Evolutionary conservation across 2,113 vertebrate species (phyloP), one percentile per base, ranked within the genome.

Genomic region (Poecile atricapillus): DNA sequence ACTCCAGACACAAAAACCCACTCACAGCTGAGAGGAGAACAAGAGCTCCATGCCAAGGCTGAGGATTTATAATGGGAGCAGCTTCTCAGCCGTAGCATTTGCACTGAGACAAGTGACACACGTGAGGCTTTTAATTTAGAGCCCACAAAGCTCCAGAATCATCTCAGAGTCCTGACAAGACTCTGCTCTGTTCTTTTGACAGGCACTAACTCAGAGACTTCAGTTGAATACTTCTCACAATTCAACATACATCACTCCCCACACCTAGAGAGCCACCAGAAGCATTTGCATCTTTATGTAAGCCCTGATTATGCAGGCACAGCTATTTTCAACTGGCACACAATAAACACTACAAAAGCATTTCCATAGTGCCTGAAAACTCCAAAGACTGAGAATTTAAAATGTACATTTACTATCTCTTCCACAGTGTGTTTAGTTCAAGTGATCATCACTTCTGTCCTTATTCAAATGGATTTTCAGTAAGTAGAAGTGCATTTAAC

Each of bases 251-350:
- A 47, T 41, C 87, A 60, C 43, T 88, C 63, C 73, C 90, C 73
- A 77, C 64, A 91, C 86, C 89, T 75, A 55, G 71, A 49, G 78
- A 43, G 55, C 58, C 68, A 95, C 60, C 60, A 88, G 80, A 11
- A 70, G 62, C 68, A 96, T 91, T 71, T 86, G 71, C 88, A 92
- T 91, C 87, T 64, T 94, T 90, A 94, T 75, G 23, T 89, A 93
- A 92, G 60, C 25, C 85, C 86, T 63, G 74, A 90, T 90, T 89
- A 93, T 70, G 79, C 75, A 96, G 67, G 82, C 62, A 52, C 58
- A 74, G 70, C 87, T 94, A 83, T 83, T 83, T 90, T 60, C 79
- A 88, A 31, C 47, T 71, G 73, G 68, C 35, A 67, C 82, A 94
- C 59, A 88, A 83, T 52, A 92, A 93, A 93, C 64, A 70, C 39